These are phyloP conservation scores for Helicolenus hilgendorfi DNA, from an alignment of 2,797 vertebrate species.

Conservation along the genomic window DNA sequence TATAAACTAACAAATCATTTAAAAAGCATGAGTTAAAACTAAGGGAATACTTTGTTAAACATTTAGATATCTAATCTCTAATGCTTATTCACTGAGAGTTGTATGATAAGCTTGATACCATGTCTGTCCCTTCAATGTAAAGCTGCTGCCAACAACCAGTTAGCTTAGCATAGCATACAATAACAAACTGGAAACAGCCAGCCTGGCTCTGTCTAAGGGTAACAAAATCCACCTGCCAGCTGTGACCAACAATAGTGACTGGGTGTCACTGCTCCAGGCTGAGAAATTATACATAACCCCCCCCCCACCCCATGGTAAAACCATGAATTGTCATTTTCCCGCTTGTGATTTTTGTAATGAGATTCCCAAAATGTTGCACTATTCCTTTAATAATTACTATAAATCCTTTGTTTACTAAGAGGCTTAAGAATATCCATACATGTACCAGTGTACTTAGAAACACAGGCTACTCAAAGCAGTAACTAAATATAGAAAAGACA, in stretches of 20 bases:
- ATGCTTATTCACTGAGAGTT: neutral
- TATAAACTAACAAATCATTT: neutral
- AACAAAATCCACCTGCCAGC: neutral
- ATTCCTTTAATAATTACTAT: neutral
- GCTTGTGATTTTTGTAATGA: neutral
- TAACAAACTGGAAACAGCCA: neutral
- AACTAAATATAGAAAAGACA: neutral
- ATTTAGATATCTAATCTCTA: neutral
- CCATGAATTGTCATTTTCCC: neutral
- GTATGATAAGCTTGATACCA: neutral
- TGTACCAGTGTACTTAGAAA: neutral
- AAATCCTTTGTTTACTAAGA: neutral
- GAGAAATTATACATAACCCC: neutral
- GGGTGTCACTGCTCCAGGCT: no score
- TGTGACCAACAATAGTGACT: neutral
- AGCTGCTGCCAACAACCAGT: neutral
- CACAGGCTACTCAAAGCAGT: neutral
- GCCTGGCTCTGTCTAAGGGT: neutral
- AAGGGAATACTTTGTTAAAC: neutral
- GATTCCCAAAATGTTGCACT: neutral
- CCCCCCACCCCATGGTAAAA: neutral
- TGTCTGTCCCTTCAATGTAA: neutral
- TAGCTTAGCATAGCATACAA: neutral
- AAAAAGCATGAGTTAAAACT: no score
- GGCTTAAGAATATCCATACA: neutral